phyloP scores from a whole-genome alignment of 1,140 invertebrate genomes.

The Atopsyche davidsoni region DNA sequence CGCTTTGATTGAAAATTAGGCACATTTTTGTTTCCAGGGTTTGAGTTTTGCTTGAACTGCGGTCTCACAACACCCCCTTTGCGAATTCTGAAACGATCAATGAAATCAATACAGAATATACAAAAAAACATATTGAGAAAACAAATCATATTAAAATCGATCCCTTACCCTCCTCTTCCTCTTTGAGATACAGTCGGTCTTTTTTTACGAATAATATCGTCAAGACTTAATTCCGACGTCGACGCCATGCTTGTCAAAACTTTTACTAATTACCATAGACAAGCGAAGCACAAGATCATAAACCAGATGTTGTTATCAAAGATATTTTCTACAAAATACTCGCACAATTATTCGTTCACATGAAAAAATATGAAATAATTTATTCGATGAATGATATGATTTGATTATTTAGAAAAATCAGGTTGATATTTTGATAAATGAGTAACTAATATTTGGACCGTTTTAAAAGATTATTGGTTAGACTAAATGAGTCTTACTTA shows the following conservation, averaged over 20 bases:
- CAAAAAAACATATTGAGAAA: not conserved
- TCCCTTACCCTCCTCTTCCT: constrained; percentile 17
- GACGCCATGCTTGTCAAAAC: constrained; percentile 22
- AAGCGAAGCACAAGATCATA: too few relatives aligned
- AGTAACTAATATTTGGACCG: too few relatives aligned
- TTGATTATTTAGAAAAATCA: too few relatives aligned
- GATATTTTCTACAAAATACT: too few relatives aligned
- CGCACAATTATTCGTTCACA: too few relatives aligned
- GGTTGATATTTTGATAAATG: too few relatives aligned
- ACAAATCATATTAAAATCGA: not conserved
- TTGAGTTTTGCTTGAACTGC: constrained; percentile 9
- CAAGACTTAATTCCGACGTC: constrained; percentile 14
- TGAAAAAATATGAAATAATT: too few relatives aligned
- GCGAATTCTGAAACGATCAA: constrained; percentile 10
- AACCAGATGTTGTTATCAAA: too few relatives aligned
- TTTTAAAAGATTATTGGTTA: too few relatives aligned
- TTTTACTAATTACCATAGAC: too few relatives aligned
- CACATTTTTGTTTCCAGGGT: constrained; percentile 1
- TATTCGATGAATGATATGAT: too few relatives aligned
- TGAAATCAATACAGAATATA: not conserved
- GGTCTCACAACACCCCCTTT: constrained; percentile 9
- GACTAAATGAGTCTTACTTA: too few relatives aligned
- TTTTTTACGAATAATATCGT: constrained; percentile 23
- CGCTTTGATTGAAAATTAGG: constrained; percentile 7
- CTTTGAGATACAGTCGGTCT: constrained; percentile 6